These are phyloP conservation scores for Propithecus perrieri DNA, from an alignment of 2,797 vertebrate species.

Conservation along the genomic window DNA sequence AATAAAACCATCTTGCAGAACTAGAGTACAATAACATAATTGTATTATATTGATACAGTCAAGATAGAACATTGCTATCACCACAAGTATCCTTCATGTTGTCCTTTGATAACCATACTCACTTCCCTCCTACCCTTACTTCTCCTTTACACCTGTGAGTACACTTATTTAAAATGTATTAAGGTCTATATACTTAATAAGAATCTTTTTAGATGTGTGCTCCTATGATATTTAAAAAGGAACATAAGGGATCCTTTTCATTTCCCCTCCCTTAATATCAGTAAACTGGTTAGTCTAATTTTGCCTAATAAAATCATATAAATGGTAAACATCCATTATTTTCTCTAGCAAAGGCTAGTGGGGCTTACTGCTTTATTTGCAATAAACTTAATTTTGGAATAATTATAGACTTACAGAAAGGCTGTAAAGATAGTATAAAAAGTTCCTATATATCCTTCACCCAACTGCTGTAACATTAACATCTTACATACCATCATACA, in stretches of 20 bases:
- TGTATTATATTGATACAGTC: neutral
- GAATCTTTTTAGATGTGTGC: neutral
- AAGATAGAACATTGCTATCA: neutral
- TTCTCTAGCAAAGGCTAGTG: neutral
- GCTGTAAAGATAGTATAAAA: neutral
- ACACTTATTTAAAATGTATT: neutral
- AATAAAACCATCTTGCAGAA: neutral
- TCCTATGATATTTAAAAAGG: neutral
- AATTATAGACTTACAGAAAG: neutral
- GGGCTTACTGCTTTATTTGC: neutral
- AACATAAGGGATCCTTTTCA: neutral
- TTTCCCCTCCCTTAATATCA: neutral
- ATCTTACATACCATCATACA: neutral
- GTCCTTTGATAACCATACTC: neutral
- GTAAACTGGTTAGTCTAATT: neutral
- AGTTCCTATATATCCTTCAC: neutral
- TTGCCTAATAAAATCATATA: neutral
- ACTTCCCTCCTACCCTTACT: neutral
- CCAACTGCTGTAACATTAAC: neutral
- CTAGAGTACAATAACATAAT: neutral
- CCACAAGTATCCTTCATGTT: neutral
- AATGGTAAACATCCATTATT: neutral
- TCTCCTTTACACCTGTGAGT: neutral
- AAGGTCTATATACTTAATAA: neutral
- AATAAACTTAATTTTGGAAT: neutral